Percentiles rank a stretch among this genome's conserved stretches.
Evolutionary conservation across 2,797 vertebrate species (phyloP).

Genomic region (Sibirionetta formosa): DNA sequence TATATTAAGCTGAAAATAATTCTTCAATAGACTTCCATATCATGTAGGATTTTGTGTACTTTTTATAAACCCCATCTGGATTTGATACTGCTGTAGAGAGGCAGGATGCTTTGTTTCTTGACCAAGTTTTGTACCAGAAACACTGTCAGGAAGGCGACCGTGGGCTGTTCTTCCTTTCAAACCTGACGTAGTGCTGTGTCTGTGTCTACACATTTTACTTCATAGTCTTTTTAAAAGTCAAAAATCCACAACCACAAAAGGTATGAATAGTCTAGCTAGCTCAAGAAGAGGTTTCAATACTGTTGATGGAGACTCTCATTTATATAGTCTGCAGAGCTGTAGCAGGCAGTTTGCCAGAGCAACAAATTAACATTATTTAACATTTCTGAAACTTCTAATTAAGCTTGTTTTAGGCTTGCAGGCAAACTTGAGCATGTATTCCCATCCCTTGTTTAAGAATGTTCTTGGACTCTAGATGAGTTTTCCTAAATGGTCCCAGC

Average conservation of each 20-base stretch:
- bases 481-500: slow-evolving; percentile 61
- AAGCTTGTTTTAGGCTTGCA: slow-evolving; percentile 59
- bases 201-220: slow-evolving; percentile 18
- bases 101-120: slow-evolving; percentile 68
- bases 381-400: slow-evolving; percentile 77
- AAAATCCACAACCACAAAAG: neutral
- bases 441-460: slow-evolving; percentile 15
- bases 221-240: slow-evolving; percentile 23
- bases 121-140: slow-evolving; percentile 27
- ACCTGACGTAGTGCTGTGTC: neutral
- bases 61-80: slow-evolving; percentile 69
- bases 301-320: neutral
- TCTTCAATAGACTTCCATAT: slow-evolving; percentile 73
- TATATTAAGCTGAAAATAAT: slow-evolving; percentile 77
- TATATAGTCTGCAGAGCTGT: neutral
- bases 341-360: slow-evolving; percentile 53
- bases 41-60: slow-evolving; percentile 68
- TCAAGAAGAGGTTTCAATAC: slow-evolving; percentile 18
- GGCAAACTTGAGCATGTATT: slow-evolving; percentile 44
- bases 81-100: slow-evolving; percentile 50
- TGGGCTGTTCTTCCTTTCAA: slow-evolving; percentile 42
- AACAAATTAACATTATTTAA: slow-evolving; percentile 68
- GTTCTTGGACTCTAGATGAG: slow-evolving; percentile 57
- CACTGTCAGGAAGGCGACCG: slow-evolving; percentile 30
- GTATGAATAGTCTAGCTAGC: neutral